Conservation (phyloP, 2,797 vertebrate genomes). For the Triplophysa yarkandensis region DNA sequence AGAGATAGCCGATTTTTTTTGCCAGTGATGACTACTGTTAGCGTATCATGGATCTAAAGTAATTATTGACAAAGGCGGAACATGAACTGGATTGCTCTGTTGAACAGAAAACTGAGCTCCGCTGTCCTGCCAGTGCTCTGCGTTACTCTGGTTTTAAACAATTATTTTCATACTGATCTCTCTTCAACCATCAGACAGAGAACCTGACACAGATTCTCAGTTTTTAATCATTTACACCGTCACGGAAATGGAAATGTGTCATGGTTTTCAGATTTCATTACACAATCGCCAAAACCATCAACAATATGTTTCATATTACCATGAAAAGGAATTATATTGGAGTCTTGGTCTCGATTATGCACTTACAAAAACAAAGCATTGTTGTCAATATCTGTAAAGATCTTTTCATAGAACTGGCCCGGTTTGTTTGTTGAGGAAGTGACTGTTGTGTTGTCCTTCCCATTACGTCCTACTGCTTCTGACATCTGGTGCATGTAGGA, state of each 20-base stretch:
- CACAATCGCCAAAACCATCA: not conserved
- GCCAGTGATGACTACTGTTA: not conserved
- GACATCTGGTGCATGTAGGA: constrained; percentile 54
- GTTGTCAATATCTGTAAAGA: not conserved
- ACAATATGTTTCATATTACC: not conserved
- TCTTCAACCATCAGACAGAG: constrained; percentile 22
- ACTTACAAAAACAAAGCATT: not conserved
- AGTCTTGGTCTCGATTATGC: not conserved
- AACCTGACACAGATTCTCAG: not conserved
- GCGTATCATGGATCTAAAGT: constrained; percentile 18
- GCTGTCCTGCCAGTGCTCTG: constrained; percentile 20
- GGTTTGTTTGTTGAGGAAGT: constrained; percentile 62
- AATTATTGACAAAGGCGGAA: constrained; percentile 32
- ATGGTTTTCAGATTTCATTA: not conserved
- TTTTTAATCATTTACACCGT: constrained; percentile 8
- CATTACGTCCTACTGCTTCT: constrained; percentile 63
- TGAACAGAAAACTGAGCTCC: constrained; percentile 28
- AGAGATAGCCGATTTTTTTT: not conserved
- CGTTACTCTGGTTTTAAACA: constrained; percentile 40
- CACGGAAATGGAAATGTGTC: not conserved
- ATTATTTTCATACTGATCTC: constrained; percentile 35
- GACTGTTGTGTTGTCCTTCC: constrained; percentile 56
- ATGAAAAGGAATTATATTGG: not conserved
- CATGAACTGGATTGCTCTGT: constrained; percentile 26
- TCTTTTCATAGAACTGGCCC: constrained; percentile 4